phyloP scores from a whole-genome alignment of 2,113 vertebrate species.

The Menidia beryllina region DNA sequence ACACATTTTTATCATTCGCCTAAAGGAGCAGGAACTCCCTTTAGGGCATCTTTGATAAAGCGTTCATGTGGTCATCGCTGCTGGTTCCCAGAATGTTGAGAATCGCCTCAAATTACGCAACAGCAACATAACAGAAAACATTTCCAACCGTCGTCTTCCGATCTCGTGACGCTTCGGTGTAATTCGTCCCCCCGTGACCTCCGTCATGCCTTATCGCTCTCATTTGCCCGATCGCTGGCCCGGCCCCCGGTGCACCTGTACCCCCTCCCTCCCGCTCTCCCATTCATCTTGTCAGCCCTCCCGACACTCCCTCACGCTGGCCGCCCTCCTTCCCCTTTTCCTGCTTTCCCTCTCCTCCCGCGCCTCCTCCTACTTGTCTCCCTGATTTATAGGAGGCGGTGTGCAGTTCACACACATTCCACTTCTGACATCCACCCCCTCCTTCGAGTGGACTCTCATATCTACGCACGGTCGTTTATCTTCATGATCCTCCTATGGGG shows the following conservation, averaged over 20 bases:
- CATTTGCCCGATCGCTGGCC: slow-evolving; percentile 17
- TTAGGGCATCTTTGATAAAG: no score
- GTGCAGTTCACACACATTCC: slow-evolving; percentile 81
- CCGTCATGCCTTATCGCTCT: slow-evolving; percentile 14
- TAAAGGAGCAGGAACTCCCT: no score
- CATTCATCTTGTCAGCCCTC: slow-evolving; percentile 60
- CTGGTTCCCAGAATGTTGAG: background rate
- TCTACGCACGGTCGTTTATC: slow-evolving; percentile 65
- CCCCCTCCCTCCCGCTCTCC: slow-evolving; percentile 44
- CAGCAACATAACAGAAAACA: background rate
- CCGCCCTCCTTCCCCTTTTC: slow-evolving; percentile 33
- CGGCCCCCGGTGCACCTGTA: slow-evolving; percentile 58
- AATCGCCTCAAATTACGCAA: background rate
- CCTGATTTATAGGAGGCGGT: slow-evolving; percentile 76
- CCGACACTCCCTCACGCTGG: slow-evolving; percentile 47
- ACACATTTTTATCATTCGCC: no score
- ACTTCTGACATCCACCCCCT: slow-evolving; percentile 48
- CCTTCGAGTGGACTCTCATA: slow-evolving; percentile 69
- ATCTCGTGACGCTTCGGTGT: slow-evolving; percentile 8
- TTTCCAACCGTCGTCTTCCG: background rate
- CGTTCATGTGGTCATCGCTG: no score
- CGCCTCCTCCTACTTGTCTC: slow-evolving; percentile 59
- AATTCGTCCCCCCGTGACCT: slow-evolving; percentile 29
- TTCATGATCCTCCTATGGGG: slow-evolving; percentile 63
- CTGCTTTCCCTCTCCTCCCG: slow-evolving; percentile 46